Conservation (phyloP, 1,140 invertebrate species). For the Drosophila gunungcola region DNA sequence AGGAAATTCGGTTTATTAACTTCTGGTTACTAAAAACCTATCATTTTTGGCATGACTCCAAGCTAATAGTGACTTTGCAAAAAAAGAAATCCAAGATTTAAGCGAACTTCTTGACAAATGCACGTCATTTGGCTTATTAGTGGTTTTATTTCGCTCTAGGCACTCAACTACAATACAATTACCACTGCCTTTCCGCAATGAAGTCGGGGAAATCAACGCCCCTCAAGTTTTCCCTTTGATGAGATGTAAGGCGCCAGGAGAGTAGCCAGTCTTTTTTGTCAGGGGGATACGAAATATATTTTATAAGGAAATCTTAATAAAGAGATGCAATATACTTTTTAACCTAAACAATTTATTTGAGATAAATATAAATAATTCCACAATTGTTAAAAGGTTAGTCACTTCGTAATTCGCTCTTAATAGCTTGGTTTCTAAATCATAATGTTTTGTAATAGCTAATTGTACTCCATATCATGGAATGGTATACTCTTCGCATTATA, state of each 20-base stretch:
- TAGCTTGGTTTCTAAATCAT: no score
- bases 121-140: constrained; percentile 79
- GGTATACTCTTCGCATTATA: no score
- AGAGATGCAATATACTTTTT: no score
- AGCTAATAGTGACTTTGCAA: background rate
- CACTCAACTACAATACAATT: constrained; percentile 81
- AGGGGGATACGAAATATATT: background rate
- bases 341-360: no score
- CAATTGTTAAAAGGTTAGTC: no score
- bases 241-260: constrained; percentile 35
- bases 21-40: constrained; percentile 7
- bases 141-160: constrained; percentile 72
- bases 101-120: constrained; percentile 60
- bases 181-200: constrained; percentile 59
- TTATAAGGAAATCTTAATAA: background rate
- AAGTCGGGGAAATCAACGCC: constrained; percentile 61
- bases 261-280: background rate
- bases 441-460: no score
- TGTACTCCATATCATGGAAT: no score
- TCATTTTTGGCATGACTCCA: background rate
- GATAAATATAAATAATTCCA: no score
- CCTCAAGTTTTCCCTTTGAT: constrained; percentile 28
- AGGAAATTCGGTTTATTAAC: constrained; percentile 2
- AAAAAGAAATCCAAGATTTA: constrained; percentile 7
- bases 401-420: no score